Percentiles rank a stretch among this genome's conserved stretches.
These are phyloP conservation scores for Atherinosoma microstoma DNA, from an alignment of 2,797 vertebrate genomes.

Conservation along the genomic window DNA sequence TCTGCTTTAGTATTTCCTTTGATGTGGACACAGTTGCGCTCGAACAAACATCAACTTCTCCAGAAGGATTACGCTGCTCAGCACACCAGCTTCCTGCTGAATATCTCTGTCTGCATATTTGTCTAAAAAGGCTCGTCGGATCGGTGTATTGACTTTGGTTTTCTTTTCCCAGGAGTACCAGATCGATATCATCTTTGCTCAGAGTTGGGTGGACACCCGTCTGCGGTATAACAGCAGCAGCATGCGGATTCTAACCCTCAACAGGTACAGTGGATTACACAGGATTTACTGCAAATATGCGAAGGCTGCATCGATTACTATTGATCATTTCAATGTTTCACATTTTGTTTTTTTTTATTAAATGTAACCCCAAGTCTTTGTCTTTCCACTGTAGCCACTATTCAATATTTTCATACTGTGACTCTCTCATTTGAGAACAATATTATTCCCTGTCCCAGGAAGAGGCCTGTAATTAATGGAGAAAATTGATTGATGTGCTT, in stretches of 20 bases:
- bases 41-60: slow-evolving; percentile 40
- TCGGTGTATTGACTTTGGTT: slow-evolving; percentile 48
- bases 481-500: slow-evolving; percentile 69
- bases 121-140: slow-evolving; percentile 22
- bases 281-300: neutral
- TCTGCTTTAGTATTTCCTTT: slow-evolving; percentile 41
- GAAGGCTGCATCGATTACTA: neutral
- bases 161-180: slow-evolving; percentile 89
- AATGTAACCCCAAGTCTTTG: neutral
- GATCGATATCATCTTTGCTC: slow-evolving; percentile 96
- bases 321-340: slow-evolving; percentile 1
- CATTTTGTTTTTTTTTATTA: neutral
- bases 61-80: slow-evolving; percentile 12
- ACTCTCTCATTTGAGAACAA: slow-evolving; percentile 57
- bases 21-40: slow-evolving; percentile 55
- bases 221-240: slow-evolving; percentile 94
- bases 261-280: slow-evolving; percentile 62
- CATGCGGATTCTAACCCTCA: slow-evolving; percentile 89
- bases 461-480: slow-evolving; percentile 64
- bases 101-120: slow-evolving; percentile 10
- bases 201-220: slow-evolving; percentile 93
- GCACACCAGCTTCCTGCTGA: slow-evolving; percentile 15
- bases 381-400: slow-evolving; percentile 13
- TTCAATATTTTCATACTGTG: slow-evolving; percentile 40
- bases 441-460: slow-evolving; percentile 32